Percentiles rank a stretch among this genome's conserved stretches.
phyloP scores from a whole-genome alignment of 2,888 invertebrate genomes.

The Trisateles emortualis region DNA sequence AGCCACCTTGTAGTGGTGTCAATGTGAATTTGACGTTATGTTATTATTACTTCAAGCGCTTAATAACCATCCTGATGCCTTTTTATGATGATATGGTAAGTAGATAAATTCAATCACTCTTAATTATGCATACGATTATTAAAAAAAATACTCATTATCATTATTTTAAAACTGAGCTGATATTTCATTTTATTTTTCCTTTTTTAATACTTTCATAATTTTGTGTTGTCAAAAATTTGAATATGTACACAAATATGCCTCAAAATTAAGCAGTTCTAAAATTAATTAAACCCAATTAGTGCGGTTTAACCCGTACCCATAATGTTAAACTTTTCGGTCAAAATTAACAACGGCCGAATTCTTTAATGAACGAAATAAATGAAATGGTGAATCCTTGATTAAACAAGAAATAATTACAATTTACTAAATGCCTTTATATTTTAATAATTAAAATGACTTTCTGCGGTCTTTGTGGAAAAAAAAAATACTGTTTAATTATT shows the following conservation, averaged over 20 bases:
- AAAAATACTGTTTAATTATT: too few species aligned
- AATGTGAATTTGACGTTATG: conserved; percentile 80
- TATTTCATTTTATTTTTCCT: too few species aligned
- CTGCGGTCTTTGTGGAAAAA: too few species aligned
- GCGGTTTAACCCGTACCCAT: not conserved
- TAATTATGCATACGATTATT: too few species aligned
- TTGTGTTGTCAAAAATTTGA: too few species aligned
- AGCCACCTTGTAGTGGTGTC: conserved; percentile 62
- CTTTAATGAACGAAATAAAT: not conserved
- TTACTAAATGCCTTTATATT: too few species aligned
- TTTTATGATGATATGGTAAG: conserved; percentile 83
- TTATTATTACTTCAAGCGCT: conserved; percentile 68
- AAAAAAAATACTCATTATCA: too few species aligned
- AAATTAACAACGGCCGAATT: not conserved
- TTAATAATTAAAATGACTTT: too few species aligned
- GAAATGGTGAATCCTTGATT: not conserved
- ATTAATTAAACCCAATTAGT: not conserved
- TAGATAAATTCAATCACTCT: conserved; percentile 14
- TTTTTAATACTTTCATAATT: too few species aligned
- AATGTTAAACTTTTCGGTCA: not conserved
- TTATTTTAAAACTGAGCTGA: too few species aligned
- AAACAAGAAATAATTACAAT: not conserved
- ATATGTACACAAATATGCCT: too few species aligned
- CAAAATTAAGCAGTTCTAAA: not conserved
- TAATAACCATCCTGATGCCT: conserved; percentile 78